Evolutionary conservation across 2,888 invertebrate species (phyloP).

Genomic region (Tipula vernalis): DNA sequence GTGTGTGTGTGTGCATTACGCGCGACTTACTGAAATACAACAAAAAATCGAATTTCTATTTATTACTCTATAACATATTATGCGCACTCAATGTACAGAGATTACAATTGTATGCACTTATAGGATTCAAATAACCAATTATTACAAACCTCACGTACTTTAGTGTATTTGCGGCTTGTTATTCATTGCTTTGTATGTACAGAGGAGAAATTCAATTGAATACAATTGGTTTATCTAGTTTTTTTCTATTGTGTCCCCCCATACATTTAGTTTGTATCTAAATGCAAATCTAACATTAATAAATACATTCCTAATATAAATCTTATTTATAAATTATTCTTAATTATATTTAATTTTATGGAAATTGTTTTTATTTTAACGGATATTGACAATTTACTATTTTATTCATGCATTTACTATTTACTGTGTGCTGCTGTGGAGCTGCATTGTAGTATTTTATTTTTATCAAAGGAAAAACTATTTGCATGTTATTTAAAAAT

Average conservation of each 20-base stretch:
- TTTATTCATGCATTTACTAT: background rate
- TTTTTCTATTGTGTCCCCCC: background rate
- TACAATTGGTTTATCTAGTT: background rate
- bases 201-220: background rate
- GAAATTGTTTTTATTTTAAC: background rate
- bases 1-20: background rate
- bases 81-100: background rate
- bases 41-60: background rate
- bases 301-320: background rate
- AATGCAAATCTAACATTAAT: background rate
- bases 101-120: background rate
- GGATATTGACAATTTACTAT: background rate
- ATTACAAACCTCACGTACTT: background rate
- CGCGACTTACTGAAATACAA: background rate
- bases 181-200: background rate
- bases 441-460: background rate
- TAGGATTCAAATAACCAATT: background rate
- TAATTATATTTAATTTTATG: background rate
- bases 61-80: background rate
- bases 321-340: conserved; percentile 4
- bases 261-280: background rate
- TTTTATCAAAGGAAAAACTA: background rate
- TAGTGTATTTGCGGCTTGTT: background rate
- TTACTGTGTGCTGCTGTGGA: background rate
- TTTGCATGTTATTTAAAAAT: background rate